Conservation (phyloP, 2,888 invertebrate genomes). For the Drosophila limbata region DNA sequence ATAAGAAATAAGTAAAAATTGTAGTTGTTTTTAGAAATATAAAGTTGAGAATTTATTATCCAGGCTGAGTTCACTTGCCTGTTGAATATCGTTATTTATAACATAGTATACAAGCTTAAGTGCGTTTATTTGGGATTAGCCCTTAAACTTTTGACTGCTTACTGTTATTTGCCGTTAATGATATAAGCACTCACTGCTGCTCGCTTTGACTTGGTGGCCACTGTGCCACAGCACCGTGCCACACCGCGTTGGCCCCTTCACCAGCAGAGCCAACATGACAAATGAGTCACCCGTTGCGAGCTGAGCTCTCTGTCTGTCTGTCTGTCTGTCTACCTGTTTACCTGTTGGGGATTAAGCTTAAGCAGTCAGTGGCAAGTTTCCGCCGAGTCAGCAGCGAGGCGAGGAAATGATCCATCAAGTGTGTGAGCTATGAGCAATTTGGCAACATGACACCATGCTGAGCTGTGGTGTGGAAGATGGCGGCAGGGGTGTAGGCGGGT, state of each 20-base stretch:
- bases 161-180: neutral
- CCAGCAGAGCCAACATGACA: conserved; percentile 51
- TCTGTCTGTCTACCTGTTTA: neutral
- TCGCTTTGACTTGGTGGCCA: conserved; percentile 9
- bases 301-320: conserved; percentile 21
- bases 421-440: conserved; percentile 67
- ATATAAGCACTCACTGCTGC: neutral
- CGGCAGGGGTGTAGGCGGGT: conserved; percentile 8
- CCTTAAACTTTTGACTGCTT: neutral
- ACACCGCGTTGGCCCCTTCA: conserved; percentile 29
- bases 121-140: neutral
- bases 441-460: conserved; percentile 41
- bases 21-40: neutral
- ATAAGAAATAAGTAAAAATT: neutral
- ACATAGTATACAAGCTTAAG: no score
- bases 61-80: neutral
- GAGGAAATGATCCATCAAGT: conserved; percentile 75
- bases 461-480: neutral
- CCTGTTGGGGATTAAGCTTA: conserved; percentile 39
- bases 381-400: conserved; percentile 51
- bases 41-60: neutral
- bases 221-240: conserved; percentile 26
- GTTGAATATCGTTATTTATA: neutral
- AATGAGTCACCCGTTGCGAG: conserved; percentile 65
- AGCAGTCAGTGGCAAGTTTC: conserved; percentile 53